These are phyloP conservation scores for Microchirus variegatus DNA, from an alignment of 2,797 vertebrate genomes.

Conservation along the genomic window DNA sequence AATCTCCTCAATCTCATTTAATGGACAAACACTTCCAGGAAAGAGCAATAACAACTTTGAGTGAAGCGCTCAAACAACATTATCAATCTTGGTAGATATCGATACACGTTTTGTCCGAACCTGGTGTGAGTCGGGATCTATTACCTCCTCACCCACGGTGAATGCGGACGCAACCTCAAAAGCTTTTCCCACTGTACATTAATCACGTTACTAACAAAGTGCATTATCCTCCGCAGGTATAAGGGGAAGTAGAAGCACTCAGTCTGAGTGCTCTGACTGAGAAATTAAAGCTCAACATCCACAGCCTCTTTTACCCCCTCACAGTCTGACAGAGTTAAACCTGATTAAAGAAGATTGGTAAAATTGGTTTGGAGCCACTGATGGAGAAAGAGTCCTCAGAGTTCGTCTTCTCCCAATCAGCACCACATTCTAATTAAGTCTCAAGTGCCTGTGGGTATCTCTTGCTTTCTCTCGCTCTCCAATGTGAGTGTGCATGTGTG, in stretches of 20 bases:
- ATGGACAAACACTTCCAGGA: background rate
- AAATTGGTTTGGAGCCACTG: slow-evolving; percentile 46
- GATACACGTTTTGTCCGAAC: slow-evolving; percentile 13
- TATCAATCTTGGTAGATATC: background rate
- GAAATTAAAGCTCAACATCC: slow-evolving; percentile 38
- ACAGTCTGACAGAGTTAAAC: slow-evolving; percentile 52
- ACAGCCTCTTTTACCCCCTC: slow-evolving; percentile 7
- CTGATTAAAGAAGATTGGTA: slow-evolving; percentile 60
- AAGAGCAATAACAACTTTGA: background rate
- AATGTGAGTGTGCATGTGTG: background rate
- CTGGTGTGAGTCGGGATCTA: slow-evolving; percentile 25
- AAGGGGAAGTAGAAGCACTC: slow-evolving; percentile 53
- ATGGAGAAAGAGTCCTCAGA: slow-evolving; percentile 42
- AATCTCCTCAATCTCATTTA: background rate
- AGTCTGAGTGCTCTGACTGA: slow-evolving; percentile 37
- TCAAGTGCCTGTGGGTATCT: background rate
- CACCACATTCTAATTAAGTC: slow-evolving; percentile 50
- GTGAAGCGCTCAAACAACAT: no score
- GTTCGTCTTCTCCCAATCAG: slow-evolving; percentile 27
- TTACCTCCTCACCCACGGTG: slow-evolving; percentile 14
- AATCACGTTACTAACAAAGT: slow-evolving; percentile 64
- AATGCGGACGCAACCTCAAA: slow-evolving; percentile 52
- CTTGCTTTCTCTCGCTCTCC: no score
- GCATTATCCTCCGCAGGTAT: slow-evolving; percentile 54
- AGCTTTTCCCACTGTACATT: slow-evolving; percentile 51